phyloP scores from a whole-genome alignment of 1,140 invertebrate genomes.

The Anthonomus grandis region DNA sequence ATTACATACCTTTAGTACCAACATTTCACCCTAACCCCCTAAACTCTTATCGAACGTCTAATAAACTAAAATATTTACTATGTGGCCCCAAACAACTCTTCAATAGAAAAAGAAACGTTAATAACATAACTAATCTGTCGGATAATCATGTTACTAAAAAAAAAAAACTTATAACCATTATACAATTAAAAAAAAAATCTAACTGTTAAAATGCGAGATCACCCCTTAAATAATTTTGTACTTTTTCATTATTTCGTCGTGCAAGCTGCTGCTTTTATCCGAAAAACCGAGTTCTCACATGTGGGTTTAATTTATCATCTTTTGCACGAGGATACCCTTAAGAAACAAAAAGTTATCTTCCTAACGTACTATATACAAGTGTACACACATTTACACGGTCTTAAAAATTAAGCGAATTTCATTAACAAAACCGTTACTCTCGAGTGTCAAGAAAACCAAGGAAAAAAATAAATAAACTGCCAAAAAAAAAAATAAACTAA shows the following conservation, averaged over 20 bases:
- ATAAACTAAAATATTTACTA: too few relatives aligned
- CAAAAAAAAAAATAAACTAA: constrained; percentile 20
- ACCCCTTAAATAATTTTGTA: constrained; percentile 45
- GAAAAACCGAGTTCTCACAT: constrained; percentile 17
- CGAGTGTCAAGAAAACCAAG: constrained; percentile 13
- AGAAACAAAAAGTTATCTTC: constrained; percentile 18
- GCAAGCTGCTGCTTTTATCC: constrained; percentile 23
- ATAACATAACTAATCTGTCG: too few relatives aligned
- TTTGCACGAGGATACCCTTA: constrained; percentile 21
- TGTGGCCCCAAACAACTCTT: too few relatives aligned
- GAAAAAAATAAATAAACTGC: constrained; percentile 20
- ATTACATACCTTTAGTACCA: too few relatives aligned
- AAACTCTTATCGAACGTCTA: too few relatives aligned
- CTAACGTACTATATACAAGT: constrained; percentile 24
- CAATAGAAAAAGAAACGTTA: too few relatives aligned
- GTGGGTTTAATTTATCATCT: neutral
- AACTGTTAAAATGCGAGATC: constrained; percentile 41
- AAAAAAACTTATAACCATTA: constrained; percentile 21
- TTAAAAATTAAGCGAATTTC: constrained; percentile 18
- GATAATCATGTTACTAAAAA: too few relatives aligned
- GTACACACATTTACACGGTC: constrained; percentile 33
- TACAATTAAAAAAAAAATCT: constrained; percentile 34
- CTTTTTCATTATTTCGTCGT: constrained; percentile 38
- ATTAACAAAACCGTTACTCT: constrained; percentile 18
- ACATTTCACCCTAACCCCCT: too few relatives aligned